Conservation (phyloP, 2,888 invertebrate species). For the Caenorhabditis sp. region DNA sequence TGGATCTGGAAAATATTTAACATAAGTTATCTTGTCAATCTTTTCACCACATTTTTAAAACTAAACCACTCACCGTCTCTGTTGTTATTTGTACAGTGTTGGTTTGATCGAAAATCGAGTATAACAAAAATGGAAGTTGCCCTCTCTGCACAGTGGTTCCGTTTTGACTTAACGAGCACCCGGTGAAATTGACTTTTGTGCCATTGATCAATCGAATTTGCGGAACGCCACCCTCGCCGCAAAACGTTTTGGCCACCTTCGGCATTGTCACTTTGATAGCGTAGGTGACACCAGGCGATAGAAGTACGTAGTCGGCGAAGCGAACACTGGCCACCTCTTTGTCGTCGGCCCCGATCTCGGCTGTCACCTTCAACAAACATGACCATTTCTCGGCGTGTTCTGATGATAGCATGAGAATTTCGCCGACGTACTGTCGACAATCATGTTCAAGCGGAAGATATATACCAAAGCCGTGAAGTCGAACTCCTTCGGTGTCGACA, state of each 20-base stretch:
- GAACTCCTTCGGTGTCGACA: constrained; percentile 87
- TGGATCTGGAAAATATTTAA: constrained; percentile 16
- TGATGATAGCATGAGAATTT: constrained; percentile 34
- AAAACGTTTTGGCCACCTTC: constrained; percentile 79
- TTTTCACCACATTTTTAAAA: constrained; percentile 1
- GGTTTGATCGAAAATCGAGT: constrained; percentile 73
- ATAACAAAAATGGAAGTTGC: constrained; percentile 90
- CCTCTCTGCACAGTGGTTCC: constrained; percentile 94
- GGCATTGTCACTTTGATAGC: constrained; percentile 55
- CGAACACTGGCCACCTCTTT: constrained; percentile 41
- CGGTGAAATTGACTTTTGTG: constrained; percentile 50
- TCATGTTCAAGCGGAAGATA: constrained; percentile 44
- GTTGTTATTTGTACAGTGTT: constrained; percentile 16
- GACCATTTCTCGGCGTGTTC: constrained; percentile 37
- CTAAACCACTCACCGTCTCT: constrained; percentile 5
- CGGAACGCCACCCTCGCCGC: constrained; percentile 89
- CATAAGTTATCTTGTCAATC: too few relatives aligned
- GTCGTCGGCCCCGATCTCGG: constrained; percentile 31
- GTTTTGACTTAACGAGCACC: constrained; percentile 59
- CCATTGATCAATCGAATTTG: constrained; percentile 91
- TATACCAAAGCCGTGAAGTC: constrained; percentile 78
- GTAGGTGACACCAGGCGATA: constrained; percentile 55
- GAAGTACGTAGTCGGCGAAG: constrained; percentile 39
- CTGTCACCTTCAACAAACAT: constrained; percentile 15
- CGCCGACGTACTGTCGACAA: constrained; percentile 20